Evolutionary conservation across 2,888 invertebrate genomes (phyloP).

Genomic region (Rotaria macrura): DNA sequence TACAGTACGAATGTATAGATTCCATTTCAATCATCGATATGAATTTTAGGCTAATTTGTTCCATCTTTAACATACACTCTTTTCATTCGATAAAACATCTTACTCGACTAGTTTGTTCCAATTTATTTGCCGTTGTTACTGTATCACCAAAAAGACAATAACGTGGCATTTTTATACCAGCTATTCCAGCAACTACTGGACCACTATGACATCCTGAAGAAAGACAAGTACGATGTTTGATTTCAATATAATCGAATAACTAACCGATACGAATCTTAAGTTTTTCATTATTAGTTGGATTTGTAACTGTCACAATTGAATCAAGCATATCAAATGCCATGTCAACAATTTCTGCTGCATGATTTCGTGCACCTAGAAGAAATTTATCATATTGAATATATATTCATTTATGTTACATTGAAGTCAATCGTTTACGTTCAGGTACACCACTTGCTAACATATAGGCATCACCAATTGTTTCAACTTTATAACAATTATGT

Average conservation of each 20-base stretch:
- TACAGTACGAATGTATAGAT: too few species aligned
- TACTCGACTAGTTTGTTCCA: constrained; percentile 75
- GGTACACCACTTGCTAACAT: constrained; percentile 95
- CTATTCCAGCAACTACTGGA: constrained; percentile 81
- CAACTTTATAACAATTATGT: constrained; percentile 87
- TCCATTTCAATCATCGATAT: too few species aligned
- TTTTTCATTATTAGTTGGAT: constrained; percentile 64
- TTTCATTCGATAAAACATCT: neutral
- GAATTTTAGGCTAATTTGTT: too few species aligned
- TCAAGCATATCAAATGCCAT: constrained; percentile 94
- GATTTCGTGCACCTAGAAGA: constrained; percentile 57
- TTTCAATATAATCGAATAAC: neutral
- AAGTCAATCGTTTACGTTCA: constrained; percentile 60
- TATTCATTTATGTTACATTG: neutral
- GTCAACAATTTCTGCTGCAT: constrained; percentile 61
- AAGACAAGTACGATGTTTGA: too few species aligned
- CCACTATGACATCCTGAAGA: constrained; percentile 83
- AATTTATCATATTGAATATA: too few species aligned
- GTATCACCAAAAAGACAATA: constrained; percentile 68
- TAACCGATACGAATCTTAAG: constrained; percentile 50
- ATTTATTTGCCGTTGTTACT: constrained; percentile 77
- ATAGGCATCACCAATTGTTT: constrained; percentile 93
- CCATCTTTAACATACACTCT: too few species aligned
- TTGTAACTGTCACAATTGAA: constrained; percentile 76
- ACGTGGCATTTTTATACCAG: constrained; percentile 72